Conservation (phyloP, 2,113 vertebrate genomes). For the Stomatorhinus ivindoensis region DNA sequence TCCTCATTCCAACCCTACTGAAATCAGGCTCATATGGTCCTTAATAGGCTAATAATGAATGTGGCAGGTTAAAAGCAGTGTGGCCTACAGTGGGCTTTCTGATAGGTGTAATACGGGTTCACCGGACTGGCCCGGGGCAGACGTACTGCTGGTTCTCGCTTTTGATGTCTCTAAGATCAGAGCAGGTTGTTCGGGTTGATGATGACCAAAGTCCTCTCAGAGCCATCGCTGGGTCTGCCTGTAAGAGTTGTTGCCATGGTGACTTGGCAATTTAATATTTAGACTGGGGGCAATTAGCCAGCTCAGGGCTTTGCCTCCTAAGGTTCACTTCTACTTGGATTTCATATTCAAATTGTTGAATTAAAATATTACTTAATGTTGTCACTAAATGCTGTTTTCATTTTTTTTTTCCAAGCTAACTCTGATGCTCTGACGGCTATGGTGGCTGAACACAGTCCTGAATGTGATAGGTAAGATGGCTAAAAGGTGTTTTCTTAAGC, state of each 20-base stretch:
- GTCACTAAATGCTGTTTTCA: background rate
- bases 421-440: conserved; percentile 87
- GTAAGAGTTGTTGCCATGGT: background rate
- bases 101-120: background rate
- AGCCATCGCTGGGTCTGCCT: background rate
- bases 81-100: too few species aligned
- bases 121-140: background rate
- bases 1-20: background rate
- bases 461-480: conserved; percentile 77
- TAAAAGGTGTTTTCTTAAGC: background rate
- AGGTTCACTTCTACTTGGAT: background rate
- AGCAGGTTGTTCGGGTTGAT: background rate
- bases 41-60: background rate
- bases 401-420: conserved; percentile 67
- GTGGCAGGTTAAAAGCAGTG: background rate
- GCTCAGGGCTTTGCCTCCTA: background rate
- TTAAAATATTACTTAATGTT: background rate
- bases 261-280: background rate
- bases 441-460: conserved; percentile 72
- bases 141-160: background rate
- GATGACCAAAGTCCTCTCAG: background rate
- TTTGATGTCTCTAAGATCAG: background rate
- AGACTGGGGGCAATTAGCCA: background rate
- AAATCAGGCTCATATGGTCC: background rate
- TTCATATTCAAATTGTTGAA: background rate